Conservation (phyloP, 2,888 invertebrate genomes). For the Chelonus formosanus region DNA sequence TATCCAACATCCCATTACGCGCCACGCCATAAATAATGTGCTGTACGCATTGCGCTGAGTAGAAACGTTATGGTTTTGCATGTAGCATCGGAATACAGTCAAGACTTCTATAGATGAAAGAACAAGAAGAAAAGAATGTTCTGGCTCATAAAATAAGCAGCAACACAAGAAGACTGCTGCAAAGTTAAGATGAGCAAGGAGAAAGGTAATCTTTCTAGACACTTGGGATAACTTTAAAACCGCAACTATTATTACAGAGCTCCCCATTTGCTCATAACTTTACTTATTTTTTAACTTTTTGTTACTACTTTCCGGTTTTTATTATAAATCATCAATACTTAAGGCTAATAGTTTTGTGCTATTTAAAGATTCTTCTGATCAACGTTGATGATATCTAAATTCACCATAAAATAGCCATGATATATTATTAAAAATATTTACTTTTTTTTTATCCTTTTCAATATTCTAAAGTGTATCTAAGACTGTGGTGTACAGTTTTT, state of each 20-base stretch:
- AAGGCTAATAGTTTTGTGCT: no score
- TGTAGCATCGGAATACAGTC: slow-evolving; percentile 42
- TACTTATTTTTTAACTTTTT: slow-evolving; percentile 11
- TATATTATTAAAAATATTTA: no score
- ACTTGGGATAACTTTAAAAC: slow-evolving; percentile 15
- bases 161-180: slow-evolving; percentile 4
- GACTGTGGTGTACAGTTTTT: no score
- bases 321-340: neutral
- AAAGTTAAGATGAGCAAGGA: neutral
- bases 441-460: no score
- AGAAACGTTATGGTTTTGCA: slow-evolving; percentile 47
- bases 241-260: slow-evolving; percentile 16
- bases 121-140: slow-evolving; percentile 2
- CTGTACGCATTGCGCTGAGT: slow-evolving; percentile 40
- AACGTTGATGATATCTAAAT: no score
- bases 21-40: slow-evolving; percentile 57
- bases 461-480: no score
- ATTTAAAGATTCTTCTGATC: no score
- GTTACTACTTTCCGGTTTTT: neutral
- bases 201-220: neutral
- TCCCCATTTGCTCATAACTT: slow-evolving; percentile 4
- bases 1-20: slow-evolving; percentile 59
- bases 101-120: slow-evolving; percentile 14
- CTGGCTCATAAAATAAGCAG: slow-evolving; percentile 15
- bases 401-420: no score